Evolutionary conservation across 2,797 vertebrate genomes (phyloP).

Genomic region (Crenichthys baileyi): DNA sequence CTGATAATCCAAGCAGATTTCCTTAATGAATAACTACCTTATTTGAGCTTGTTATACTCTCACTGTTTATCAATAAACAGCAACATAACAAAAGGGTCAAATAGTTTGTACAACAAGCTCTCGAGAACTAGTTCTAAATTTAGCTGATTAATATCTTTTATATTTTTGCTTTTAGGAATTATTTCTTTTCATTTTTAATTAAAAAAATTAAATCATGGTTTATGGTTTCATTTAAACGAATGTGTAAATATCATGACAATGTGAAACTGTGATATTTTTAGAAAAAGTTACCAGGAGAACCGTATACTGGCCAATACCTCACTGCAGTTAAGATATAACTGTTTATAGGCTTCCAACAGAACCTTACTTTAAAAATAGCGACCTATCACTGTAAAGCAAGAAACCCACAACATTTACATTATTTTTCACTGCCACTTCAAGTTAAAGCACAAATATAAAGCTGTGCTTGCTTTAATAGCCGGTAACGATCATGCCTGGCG

Average conservation of each 20-base stretch:
- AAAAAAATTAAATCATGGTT: neutral
- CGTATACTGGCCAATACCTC: neutral
- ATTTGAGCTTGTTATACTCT: too few species aligned
- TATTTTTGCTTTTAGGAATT: neutral
- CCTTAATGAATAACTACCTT: neutral
- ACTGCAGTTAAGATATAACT: neutral
- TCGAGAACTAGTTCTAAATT: neutral
- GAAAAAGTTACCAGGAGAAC: neutral
- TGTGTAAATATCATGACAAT: neutral
- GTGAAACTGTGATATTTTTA: neutral
- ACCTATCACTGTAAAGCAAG: neutral
- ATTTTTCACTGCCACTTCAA: neutral
- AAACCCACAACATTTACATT: neutral
- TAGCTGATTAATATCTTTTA: neutral
- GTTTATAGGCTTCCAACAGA: neutral
- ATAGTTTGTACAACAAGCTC: neutral
- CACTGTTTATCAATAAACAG: neutral
- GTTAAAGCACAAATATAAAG: neutral
- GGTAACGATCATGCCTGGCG: constrained; percentile 8
- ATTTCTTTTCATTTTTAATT: neutral
- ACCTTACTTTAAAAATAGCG: neutral
- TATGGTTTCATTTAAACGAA: neutral
- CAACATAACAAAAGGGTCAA: neutral
- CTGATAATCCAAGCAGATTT: neutral
- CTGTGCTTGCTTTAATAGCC: constrained; percentile 21